A percentile compares a stretch with the other conserved stretches of the same genome.
Conservation (phyloP, 2,888 invertebrate genomes). For the Lasioglossum vierecki region DNA sequence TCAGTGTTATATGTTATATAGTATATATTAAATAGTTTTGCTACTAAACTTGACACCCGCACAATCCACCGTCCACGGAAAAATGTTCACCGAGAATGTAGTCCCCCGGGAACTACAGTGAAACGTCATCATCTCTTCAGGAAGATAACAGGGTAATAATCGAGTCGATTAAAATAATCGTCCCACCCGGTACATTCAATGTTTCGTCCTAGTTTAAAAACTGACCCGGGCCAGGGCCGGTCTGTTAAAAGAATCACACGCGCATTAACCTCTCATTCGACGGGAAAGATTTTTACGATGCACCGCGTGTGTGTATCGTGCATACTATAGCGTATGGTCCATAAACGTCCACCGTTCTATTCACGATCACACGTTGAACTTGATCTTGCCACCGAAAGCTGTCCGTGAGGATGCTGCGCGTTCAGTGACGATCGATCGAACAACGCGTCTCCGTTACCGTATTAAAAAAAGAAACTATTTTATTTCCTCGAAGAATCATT, state of each 20-base stretch:
- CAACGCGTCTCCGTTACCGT: background rate
- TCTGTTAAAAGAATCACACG: background rate
- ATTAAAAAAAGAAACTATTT: background rate
- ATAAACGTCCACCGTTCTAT: slow-evolving; percentile 1
- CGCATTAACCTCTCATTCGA: slow-evolving; percentile 11
- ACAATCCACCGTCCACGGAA: background rate
- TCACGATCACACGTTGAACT: slow-evolving; percentile 4
- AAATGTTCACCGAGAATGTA: background rate
- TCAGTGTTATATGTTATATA: too few relatives aligned
- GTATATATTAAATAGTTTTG: too few relatives aligned
- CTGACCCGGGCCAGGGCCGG: background rate
- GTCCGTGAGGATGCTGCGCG: background rate
- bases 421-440: background rate
- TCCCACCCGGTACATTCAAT: background rate
- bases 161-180: background rate
- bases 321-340: background rate
- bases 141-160: slow-evolving; percentile 7
- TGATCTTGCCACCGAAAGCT: slow-evolving; percentile 6
- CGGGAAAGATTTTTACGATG: slow-evolving; percentile 1
- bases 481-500: background rate
- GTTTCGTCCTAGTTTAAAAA: slow-evolving; percentile 4
- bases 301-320: background rate
- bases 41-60: background rate
- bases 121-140: background rate
- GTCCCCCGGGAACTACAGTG: background rate